A percentile compares a stretch with the other conserved stretches of the same genome.
Evolutionary conservation across 2,888 invertebrate species (phyloP).

Genomic region (Horisme vitalbata): DNA sequence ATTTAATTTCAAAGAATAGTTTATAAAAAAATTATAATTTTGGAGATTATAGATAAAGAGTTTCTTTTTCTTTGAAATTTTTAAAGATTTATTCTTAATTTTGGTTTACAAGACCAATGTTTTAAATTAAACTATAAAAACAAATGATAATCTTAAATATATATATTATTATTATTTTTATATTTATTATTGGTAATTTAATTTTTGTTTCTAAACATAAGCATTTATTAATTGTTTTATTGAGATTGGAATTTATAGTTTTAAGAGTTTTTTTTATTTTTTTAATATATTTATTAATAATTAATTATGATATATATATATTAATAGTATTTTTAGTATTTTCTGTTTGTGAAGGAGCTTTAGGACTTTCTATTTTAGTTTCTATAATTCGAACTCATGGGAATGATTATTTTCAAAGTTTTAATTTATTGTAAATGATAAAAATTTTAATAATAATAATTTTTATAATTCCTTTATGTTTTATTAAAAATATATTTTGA

Average conservation of each 20-base stretch:
- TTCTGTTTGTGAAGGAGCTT: constrained; percentile 85
- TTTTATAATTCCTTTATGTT: constrained; percentile 79
- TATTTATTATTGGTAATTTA: constrained; percentile 76
- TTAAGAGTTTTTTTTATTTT: constrained; percentile 80
- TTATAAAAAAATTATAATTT: constrained; percentile 86
- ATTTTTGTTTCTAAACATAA: constrained; percentile 82
- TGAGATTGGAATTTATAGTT: constrained; percentile 84
- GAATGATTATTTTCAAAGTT: constrained; percentile 85
- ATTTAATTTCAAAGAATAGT: constrained; percentile 83
- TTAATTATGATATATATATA: constrained; percentile 79
- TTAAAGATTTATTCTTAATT: constrained; percentile 79
- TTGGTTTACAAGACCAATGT: constrained; percentile 87
- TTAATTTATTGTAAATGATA: constrained; percentile 83
- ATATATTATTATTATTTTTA: constrained; percentile 65
- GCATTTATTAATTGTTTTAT: constrained; percentile 83
- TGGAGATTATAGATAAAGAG: constrained; percentile 85
- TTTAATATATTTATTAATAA: constrained; percentile 68
- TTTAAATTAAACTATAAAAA: constrained; percentile 86
- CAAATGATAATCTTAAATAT: constrained; percentile 68
- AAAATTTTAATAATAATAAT: constrained; percentile 74
- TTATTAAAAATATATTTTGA: constrained; percentile 77
- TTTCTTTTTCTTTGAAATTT: constrained; percentile 84
- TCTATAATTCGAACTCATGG: constrained; percentile 84
- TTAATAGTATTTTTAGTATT: constrained; percentile 84
- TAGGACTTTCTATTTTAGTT: constrained; percentile 85